Evolutionary conservation across 2,888 invertebrate genomes (phyloP), one percentile per base, ranked within the genome.

Genomic region (Steromphala cineraria): DNA sequence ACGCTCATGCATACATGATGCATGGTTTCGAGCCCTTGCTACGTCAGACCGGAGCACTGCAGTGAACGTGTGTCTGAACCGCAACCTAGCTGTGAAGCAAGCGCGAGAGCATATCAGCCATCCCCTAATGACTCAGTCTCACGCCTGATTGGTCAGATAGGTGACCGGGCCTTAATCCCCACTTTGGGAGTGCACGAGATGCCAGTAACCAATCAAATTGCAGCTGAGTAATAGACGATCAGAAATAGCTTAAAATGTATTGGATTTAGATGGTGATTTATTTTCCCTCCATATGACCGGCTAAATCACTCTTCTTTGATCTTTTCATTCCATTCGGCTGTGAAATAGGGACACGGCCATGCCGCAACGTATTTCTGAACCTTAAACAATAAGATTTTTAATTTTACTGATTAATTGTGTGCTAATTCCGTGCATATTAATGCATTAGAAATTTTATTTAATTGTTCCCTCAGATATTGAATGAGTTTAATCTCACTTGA

Each of bases 1-100:
- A 62, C 62, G 62, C 62, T 62, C 62, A 62, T 15, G 62, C 62
- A 62, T 62, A 28, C 24, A 62, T 62, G 62, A 62, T 62, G 62
- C 62, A 62, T 62, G 28, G 62, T 21, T 7, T 15, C 21, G 24
- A 28, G 28, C n/a, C 17, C 24, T 3, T 15, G 17, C 62, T 28
- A 62, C 62, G 62, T 62, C 62, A 62, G 28, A 15, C 4, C 62
- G 28, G 24, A 15, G 62, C 28, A 28, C 1, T 46, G 13, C 46
- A 62, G 17, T 2, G 62, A 28, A 28, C 62, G 62, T 62, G 28
- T 17, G 62, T 24, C 28, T 62, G 62, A 62, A 62, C 62, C 62
- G 28, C 62, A 28, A n/a, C 62, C 24, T 28, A 28, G 28, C 28
- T 28, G 17, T 15, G 62, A 24, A 62, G 28, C 62, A 24, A 28